Evolutionary conservation across 2,113 vertebrate species (phyloP).

Genomic region (Zosterops pallidus): DNA sequence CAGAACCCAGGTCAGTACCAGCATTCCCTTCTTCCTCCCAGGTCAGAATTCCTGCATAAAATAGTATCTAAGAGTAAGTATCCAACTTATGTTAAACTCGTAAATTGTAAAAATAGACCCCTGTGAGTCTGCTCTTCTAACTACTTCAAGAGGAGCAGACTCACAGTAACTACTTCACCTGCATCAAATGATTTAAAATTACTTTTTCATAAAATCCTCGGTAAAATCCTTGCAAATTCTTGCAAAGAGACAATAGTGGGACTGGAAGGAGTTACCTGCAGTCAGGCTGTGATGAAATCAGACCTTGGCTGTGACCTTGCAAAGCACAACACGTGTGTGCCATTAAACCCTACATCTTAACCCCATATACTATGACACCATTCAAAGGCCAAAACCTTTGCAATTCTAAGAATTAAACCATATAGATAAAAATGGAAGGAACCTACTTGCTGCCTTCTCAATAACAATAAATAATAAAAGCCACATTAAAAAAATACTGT

Average conservation of each 20-base stretch:
- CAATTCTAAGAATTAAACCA: background rate
- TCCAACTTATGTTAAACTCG: background rate
- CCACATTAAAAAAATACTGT: rapidly evolving
- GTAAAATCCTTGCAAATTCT: background rate
- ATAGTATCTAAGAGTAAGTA: background rate
- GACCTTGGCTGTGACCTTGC: background rate
- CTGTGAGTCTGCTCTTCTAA: background rate
- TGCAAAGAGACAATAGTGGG: background rate
- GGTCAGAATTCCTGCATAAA: background rate
- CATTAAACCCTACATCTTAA: background rate
- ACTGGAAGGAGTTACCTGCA: background rate
- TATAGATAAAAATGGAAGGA: background rate
- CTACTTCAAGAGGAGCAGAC: background rate
- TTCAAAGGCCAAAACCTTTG: background rate
- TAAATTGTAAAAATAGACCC: background rate
- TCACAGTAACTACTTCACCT: background rate
- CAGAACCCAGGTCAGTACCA: background rate
- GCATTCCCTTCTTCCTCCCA: background rate
- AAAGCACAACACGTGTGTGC: rapidly evolving
- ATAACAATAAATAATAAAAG: background rate
- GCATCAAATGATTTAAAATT: background rate
- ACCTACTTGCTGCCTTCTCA: background rate
- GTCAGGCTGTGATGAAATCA: background rate
- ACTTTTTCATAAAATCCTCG: background rate
- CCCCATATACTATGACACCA: background rate